Percentiles rank a stretch among this genome's conserved stretches.
Conservation (phyloP, 2,797 vertebrate genomes). For the Sebastiscus tertius region DNA sequence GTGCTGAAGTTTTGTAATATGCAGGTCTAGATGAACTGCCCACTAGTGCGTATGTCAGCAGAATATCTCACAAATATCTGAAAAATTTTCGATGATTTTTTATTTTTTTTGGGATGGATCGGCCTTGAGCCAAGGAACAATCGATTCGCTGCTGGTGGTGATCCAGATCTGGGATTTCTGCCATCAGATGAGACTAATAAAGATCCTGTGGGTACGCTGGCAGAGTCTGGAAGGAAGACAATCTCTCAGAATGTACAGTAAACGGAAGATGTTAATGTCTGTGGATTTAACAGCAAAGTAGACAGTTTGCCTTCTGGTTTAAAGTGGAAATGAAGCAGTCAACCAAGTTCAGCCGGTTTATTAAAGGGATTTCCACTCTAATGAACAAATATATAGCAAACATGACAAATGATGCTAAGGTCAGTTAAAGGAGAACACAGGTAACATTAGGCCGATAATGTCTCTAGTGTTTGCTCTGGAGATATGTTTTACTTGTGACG, state of each 20-base stretch:
- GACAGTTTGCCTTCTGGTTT: not conserved
- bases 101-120: not conserved
- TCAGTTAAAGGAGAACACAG: too few species aligned
- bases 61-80: not conserved
- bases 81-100: not conserved
- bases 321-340: not conserved
- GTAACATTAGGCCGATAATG: too few species aligned
- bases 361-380: not conserved
- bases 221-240: not conserved
- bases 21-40: not conserved
- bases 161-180: not conserved
- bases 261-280: not conserved
- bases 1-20: not conserved
- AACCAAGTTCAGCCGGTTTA: not conserved
- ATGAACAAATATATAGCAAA: not conserved
- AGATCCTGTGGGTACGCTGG: not conserved
- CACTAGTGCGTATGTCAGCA: not conserved
- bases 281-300: not conserved
- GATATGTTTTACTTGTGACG: too few species aligned
- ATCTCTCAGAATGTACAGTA: not conserved
- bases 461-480: too few species aligned
- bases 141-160: not conserved
- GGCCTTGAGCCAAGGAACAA: not conserved
- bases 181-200: not conserved
- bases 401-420: too few species aligned